Percentiles rank a stretch among this genome's conserved stretches.
Evolutionary conservation across 2,113 vertebrate species (phyloP).

Genomic region (Galbula dea): DNA sequence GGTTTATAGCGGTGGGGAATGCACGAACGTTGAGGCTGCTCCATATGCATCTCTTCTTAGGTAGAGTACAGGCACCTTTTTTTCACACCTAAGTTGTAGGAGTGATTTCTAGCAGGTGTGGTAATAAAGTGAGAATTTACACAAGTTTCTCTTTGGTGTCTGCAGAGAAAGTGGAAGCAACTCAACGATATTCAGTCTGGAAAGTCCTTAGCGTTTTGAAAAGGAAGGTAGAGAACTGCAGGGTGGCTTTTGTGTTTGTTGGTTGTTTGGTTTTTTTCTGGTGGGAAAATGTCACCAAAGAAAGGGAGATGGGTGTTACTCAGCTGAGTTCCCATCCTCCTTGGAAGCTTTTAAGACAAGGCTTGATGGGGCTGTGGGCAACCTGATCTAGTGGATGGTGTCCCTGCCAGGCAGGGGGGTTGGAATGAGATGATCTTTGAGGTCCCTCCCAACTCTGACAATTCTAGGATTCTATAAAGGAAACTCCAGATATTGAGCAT

Average conservation of each 20-base stretch:
- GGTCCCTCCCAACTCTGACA: no score
- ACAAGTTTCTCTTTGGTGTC: not conserved
- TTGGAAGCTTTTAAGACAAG: no score
- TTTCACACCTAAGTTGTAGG: conserved; percentile 29
- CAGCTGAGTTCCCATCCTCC: not conserved
- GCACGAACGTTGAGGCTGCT: not conserved
- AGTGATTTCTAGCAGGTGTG: conserved; percentile 57
- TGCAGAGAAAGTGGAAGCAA: not conserved
- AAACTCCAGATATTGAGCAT: not conserved
- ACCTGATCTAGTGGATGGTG: no score
- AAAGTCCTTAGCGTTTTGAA: not conserved
- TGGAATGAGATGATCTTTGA: no score
- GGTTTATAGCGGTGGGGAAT: conserved; percentile 35
- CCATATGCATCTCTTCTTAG: not conserved
- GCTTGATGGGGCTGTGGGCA: no score
- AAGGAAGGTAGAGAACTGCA: not conserved
- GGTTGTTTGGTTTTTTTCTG: no score
- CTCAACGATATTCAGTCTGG: not conserved
- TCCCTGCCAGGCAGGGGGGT: no score
- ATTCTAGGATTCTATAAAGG: no score
- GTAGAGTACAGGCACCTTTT: not conserved
- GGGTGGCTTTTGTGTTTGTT: no score
- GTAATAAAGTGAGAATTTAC: conserved; percentile 41
- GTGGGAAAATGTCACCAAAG: not conserved
- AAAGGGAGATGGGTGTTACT: not conserved